phyloP scores from a whole-genome alignment of 2,113 vertebrate species.

The Entomyzon cyanotis region DNA sequence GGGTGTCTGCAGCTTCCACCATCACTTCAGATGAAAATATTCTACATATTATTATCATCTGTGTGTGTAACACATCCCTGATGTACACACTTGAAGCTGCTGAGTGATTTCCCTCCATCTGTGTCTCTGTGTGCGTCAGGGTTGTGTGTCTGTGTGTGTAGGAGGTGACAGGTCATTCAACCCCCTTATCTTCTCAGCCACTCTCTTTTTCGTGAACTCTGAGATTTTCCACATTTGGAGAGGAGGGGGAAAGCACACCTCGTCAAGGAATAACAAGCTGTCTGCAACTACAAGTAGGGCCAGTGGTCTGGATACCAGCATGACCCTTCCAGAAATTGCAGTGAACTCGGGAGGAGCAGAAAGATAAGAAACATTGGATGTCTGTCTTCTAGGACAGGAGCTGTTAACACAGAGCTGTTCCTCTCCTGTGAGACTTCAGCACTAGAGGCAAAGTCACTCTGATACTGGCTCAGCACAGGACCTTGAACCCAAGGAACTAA shows the following conservation, averaged over 20 bases:
- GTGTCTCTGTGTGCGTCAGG: background rate
- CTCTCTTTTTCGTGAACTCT: slow-evolving; percentile 18
- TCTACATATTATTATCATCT: slow-evolving; percentile 8
- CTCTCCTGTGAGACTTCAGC: background rate
- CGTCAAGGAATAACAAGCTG: slow-evolving; percentile 1
- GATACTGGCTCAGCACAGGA: background rate
- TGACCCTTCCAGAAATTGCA: background rate
- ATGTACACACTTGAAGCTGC: slow-evolving; percentile 16
- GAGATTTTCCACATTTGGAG: slow-evolving; percentile 61
- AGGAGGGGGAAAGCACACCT: background rate
- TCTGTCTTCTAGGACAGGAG: background rate
- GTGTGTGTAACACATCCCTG: slow-evolving; percentile 27
- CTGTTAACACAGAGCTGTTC: background rate
- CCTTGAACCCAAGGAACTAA: background rate
- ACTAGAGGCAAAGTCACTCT: background rate
- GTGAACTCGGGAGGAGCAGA: background rate
- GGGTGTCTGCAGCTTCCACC: background rate
- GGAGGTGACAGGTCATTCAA: slow-evolving; percentile 41
- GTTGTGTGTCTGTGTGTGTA: background rate
- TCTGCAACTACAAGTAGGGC: background rate
- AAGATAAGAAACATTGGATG: background rate
- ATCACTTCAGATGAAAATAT: slow-evolving; percentile 44
- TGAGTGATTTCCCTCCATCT: slow-evolving; percentile 29
- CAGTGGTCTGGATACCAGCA: background rate
- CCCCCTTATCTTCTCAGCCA: slow-evolving; percentile 60